These are phyloP conservation scores for Cyanoliseus patagonus DNA, from an alignment of 2,113 vertebrate species.

Conservation along the genomic window DNA sequence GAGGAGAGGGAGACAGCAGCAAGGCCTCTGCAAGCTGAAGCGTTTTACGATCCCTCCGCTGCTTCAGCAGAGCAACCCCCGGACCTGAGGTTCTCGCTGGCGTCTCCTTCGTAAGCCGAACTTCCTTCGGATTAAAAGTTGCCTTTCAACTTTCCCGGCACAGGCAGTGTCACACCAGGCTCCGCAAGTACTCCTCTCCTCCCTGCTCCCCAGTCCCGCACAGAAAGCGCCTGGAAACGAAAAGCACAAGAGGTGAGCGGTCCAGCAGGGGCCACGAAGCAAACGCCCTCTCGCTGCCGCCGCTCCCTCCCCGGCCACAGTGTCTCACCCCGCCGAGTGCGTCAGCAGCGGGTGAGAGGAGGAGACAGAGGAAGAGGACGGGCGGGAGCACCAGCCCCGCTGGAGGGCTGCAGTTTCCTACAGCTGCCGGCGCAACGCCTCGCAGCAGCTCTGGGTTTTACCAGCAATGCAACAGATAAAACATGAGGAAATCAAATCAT, in stretches of 20 bases:
- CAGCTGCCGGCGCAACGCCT: background rate
- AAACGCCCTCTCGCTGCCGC: too few relatives aligned
- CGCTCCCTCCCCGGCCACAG: background rate
- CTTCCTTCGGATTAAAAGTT: background rate
- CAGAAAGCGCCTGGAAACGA: background rate
- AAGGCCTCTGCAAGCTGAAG: background rate
- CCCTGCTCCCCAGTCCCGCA: background rate
- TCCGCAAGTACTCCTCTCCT: accelerated
- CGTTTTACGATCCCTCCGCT: background rate
- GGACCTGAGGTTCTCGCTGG: background rate
- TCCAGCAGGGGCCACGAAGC: accelerated
- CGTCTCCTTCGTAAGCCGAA: background rate
- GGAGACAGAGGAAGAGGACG: background rate
- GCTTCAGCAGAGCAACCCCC: background rate
- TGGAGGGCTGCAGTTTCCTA: background rate
- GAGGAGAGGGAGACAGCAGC: background rate
- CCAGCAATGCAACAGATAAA: background rate
- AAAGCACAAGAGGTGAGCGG: background rate
- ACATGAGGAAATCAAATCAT: too few relatives aligned
- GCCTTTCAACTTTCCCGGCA: background rate
- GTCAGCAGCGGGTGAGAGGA: background rate
- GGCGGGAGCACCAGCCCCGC: background rate
- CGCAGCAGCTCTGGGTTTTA: background rate
- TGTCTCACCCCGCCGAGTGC: background rate
- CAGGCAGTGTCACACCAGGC: accelerated